Base-by-base conservation (phyloP, 2,888 invertebrate species). In the Campoplex nolae region DNA sequence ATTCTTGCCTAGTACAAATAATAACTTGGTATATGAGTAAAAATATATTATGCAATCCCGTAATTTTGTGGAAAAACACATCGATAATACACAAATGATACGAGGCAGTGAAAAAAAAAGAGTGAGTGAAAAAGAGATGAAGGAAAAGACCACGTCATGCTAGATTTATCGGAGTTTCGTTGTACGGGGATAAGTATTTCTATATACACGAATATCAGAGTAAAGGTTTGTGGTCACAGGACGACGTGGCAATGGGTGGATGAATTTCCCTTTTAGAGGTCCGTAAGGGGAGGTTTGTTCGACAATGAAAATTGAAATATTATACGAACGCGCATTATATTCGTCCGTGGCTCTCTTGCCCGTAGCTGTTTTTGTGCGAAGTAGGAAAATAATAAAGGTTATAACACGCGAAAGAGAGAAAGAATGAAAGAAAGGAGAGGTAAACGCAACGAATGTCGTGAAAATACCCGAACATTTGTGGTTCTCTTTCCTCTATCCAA, bases 381-480 rank as follows among this genome's bases (percentile, higher is more conserved):
- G 86, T 84, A 86, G 78, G 87, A 87, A 87, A 87, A 87, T 87
- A 87, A 84, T 87, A 87, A 87, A 84, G 78, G 84, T 82, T 74
- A 70, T 56, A 81, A 45, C 35, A 51, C 45, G 54, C 23, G 68
- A 35, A 51, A 51, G 45, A 32, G 79, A 68, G 48, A 74, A 35
- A 73, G 68, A 56, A 51, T 48, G 54, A 74, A 68, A 42, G 54
- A 28, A 65, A 65, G 76, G 62, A 65, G 45, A n/a, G 16, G 83
- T 62, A 54, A 78, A 78, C 28, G 58, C 45, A 23, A 54, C 87
- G 77, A 83, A 82, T 87, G 84, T 85, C 87, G 85, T 81, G 87
- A 84, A 87, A 83, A 83, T 76, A 48, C 70, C 35, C 90, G 89
- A 88, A 89, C 88, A 88, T 91, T 91, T 90, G 92, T 90, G 92